These are phyloP conservation scores for Palythoa heliodiscus DNA, from an alignment of 92 coral and sea anemone genomes.

Conservation along the genomic window DNA sequence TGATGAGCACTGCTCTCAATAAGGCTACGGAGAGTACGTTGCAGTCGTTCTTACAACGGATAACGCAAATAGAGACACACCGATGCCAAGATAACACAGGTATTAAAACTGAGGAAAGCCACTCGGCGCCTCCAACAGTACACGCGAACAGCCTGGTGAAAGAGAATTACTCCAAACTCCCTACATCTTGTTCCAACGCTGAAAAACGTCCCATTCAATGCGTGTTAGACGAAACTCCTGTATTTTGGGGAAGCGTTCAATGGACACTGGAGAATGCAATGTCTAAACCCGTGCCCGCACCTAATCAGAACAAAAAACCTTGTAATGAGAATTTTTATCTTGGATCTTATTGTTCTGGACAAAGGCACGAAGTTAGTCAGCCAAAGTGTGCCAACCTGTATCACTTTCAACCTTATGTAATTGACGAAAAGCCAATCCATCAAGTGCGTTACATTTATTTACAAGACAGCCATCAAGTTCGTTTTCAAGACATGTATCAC, in stretches of 20 bases:
- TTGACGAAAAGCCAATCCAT: not conserved
- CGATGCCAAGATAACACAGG: not conserved
- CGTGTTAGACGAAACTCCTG: not conserved
- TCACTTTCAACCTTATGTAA: not conserved
- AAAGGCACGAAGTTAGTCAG: not conserved
- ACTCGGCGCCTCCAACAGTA: not conserved
- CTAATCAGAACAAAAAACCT: not conserved
- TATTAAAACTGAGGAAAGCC: not conserved
- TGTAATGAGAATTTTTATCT: not conserved
- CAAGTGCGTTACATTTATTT: not conserved
- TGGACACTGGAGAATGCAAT: not conserved
- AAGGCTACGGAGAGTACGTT: not conserved
- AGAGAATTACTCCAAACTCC: not conserved
- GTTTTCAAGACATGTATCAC: not conserved
- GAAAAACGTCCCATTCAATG: not conserved
- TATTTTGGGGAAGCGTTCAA: not conserved
- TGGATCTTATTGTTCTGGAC: not conserved
- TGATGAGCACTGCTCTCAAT: not conserved
- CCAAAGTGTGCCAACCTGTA: not conserved
- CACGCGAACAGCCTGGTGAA: not conserved
- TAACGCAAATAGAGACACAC: slow-evolving; percentile 19
- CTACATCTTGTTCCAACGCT: not conserved
- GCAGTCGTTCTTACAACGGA: slow-evolving; percentile 13
- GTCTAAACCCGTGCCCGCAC: slow-evolving; percentile 1
- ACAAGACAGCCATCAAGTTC: not conserved